Base-by-base conservation (phyloP, 2,888 invertebrate species). In the Baronia brevicornis region DNA sequence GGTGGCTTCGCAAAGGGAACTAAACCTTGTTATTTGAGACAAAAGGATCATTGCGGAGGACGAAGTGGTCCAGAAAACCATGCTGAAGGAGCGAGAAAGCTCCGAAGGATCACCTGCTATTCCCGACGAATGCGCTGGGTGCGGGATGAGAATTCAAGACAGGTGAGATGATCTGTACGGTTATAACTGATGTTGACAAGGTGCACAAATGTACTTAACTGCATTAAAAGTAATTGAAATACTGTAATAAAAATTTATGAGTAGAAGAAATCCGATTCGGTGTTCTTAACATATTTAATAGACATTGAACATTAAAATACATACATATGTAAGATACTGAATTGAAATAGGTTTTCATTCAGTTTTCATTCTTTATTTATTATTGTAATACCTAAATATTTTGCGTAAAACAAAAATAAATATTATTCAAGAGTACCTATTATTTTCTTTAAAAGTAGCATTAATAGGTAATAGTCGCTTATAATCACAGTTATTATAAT, bases 1-100 rank as follows among this genome's bases (percentile, higher is more conserved):
- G 41, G 46, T 33, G 21, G 32, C 35, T 37, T 38, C 36, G 17
- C 58, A 57, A 39, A 54, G 46, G 9, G 60, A 64, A 55, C 33
- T 57, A 44, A 58, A 60, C 55, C 65, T 66, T 61, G 70, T 71
- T 64, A 66, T 77, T 54, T 79, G 75, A 79, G 75, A 68, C 24
- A 55, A 25, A 70, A 60, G 67, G 60, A 54, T 51, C 46, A 55
- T 54, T 60, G 60, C 60, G 46, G 60, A 43, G 20, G 47, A 50
- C 53, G 60, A 51, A 48, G 59, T 56, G 54, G 63, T 62, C 37
- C 59, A 60, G 46, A 59, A 65, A 56, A 59, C 59, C 43, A 91
- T 91, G 91, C 77, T 91, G 73, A 91, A 91, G 72, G 91, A 91
- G 69, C 86, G 90, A 33, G 85, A 88, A 54, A 79, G 86, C 66